These are phyloP conservation scores for Nemapogon koenigi DNA, from an alignment of 2,888 invertebrate species.

Conservation along the genomic window DNA sequence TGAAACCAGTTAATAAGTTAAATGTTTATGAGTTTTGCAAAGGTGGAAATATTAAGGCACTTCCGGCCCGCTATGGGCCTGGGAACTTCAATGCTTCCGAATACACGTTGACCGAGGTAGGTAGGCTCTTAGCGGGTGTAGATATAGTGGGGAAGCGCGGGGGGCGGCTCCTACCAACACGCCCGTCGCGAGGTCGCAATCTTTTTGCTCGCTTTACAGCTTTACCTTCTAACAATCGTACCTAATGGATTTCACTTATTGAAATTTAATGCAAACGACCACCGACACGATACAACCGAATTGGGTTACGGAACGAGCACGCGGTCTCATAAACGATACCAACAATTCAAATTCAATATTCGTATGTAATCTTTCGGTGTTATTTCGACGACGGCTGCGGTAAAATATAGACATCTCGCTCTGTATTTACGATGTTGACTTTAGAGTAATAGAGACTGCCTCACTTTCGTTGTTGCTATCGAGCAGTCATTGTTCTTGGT, in stretches of 20 bases:
- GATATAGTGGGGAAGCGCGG: conserved; percentile 15
- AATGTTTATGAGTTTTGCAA: too few relatives aligned
- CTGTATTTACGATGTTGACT: too few relatives aligned
- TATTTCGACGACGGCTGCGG: not conserved
- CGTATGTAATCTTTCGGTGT: conserved; percentile 22
- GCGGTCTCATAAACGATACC: conserved; percentile 57
- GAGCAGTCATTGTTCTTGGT: conserved; percentile 60
- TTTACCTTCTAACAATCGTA: conserved; percentile 56
- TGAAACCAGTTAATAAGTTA: too few relatives aligned
- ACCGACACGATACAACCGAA: conserved; percentile 51
- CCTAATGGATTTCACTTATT: conserved; percentile 55
- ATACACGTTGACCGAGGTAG: conserved; percentile 35
- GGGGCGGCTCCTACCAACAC: conserved; percentile 33
- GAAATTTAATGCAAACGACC: conserved; percentile 53
- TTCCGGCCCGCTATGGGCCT: conserved; percentile 58
- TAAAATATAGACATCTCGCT: not conserved
- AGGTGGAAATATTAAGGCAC: too few relatives aligned
- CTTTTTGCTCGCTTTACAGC: conserved; percentile 52
- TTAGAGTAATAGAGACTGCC: too few relatives aligned
- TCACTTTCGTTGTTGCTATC: too few relatives aligned
- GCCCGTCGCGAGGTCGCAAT: conserved; percentile 42
- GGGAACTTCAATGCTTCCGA: conserved; percentile 61
- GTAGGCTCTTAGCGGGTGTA: not conserved
- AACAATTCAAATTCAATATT: conserved; percentile 40
- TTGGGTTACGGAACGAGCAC: conserved; percentile 61